These are phyloP conservation scores for Scrobipalpa atriplicella DNA, from an alignment of 2,888 invertebrate genomes.

Conservation along the genomic window DNA sequence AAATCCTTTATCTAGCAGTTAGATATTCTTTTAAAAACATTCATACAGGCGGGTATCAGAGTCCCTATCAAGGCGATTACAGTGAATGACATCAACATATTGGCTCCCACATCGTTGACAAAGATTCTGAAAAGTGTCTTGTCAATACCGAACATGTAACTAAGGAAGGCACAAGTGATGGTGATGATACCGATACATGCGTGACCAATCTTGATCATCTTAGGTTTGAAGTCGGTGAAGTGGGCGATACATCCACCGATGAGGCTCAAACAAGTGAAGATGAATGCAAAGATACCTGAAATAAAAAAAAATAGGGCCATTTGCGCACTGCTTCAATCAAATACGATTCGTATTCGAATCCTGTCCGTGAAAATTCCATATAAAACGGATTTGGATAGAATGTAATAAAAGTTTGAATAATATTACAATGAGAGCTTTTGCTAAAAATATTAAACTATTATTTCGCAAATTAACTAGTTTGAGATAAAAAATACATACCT, in stretches of 20 bases:
- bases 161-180: constrained; percentile 49
- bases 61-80: constrained; percentile 51
- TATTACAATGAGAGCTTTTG: no score
- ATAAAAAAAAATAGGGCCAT: constrained; percentile 27
- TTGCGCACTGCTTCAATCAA: no score
- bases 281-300: constrained; percentile 60
- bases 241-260: constrained; percentile 54
- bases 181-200: constrained; percentile 47
- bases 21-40: constrained; percentile 35
- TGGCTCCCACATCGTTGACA: constrained; percentile 32
- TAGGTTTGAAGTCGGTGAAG: constrained; percentile 37
- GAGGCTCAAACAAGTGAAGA: constrained; percentile 53
- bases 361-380: no score
- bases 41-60: constrained; percentile 41
- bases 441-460: no score
- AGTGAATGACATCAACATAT: constrained; percentile 49
- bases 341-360: no score
- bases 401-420: no score
- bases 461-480: no score
- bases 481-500: constrained; percentile 42
- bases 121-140: constrained; percentile 34
- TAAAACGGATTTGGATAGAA: no score
- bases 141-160: constrained; percentile 50
- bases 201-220: constrained; percentile 45
- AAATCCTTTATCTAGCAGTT: not conserved